Percentiles rank a stretch among this genome's conserved stretches.
phyloP scores from a whole-genome alignment of 2,797 vertebrate species.

The Pseudochaenichthys georgianus region DNA sequence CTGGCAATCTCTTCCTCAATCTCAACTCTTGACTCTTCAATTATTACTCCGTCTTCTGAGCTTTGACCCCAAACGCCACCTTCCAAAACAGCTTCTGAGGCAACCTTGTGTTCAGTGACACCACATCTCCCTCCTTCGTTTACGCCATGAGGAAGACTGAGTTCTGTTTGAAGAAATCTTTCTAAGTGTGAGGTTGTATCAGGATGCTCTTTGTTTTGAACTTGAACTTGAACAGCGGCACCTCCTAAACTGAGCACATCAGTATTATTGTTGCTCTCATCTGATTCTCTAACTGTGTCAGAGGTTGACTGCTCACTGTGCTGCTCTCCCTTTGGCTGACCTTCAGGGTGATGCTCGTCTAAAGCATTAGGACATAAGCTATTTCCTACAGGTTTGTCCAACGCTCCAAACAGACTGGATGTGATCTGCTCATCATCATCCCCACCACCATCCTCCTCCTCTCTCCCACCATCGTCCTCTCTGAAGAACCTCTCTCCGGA shows the following conservation, averaged over 20 bases:
- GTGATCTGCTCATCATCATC: constrained; percentile 25
- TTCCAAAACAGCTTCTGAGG: constrained; percentile 15
- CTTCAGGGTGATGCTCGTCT: constrained; percentile 21
- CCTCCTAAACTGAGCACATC: constrained; percentile 4
- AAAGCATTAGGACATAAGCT: constrained; percentile 6
- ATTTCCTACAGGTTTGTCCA: constrained; percentile 23
- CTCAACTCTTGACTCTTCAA: constrained; percentile 45
- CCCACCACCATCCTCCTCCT: not conserved
- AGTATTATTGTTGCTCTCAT: constrained; percentile 5
- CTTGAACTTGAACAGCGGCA: constrained; percentile 9
- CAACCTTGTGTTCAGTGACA: not conserved
- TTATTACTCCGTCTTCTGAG: constrained; percentile 30
- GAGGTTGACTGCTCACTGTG: constrained; percentile 10
- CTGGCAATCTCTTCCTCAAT: constrained; percentile 63
- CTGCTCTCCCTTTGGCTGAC: not conserved
- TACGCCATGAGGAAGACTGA: not conserved
- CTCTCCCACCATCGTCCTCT: constrained; percentile 78
- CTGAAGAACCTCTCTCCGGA: constrained; percentile 92
- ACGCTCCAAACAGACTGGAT: constrained; percentile 14
- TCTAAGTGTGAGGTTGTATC: constrained; percentile 20
- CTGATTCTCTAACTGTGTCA: constrained; percentile 2
- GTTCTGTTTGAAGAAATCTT: constrained; percentile 22
- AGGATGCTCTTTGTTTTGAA: constrained; percentile 4
- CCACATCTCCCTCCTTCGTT: constrained; percentile 23
- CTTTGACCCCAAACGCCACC: constrained; percentile 6